A percentile compares a stretch with the other conserved stretches of the same genome.
phyloP scores from a whole-genome alignment of 2,888 invertebrate genomes.

The Sphaerophoria taeniata region DNA sequence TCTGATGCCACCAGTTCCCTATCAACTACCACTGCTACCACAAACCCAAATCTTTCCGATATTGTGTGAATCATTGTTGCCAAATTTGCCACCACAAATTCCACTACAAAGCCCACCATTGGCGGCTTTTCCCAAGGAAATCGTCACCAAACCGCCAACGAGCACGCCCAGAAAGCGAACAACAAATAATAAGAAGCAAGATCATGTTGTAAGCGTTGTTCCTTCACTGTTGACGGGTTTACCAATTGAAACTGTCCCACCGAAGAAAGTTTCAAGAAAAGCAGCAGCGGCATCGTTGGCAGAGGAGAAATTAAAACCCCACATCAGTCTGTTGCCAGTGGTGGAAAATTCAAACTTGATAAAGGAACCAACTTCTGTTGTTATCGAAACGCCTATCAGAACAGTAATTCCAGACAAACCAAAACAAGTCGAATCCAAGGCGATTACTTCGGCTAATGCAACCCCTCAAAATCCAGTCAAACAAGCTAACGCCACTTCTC shows the following conservation, averaged over 20 bases:
- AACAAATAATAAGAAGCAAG: conserved; percentile 62
- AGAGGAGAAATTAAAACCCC: conserved; percentile 11
- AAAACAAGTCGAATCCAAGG: not conserved
- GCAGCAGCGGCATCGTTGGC: not conserved
- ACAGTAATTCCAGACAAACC: not conserved
- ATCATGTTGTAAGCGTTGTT: not conserved
- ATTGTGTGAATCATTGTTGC: conserved; percentile 42
- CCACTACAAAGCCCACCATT: conserved; percentile 54
- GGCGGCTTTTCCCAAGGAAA: conserved; percentile 30
- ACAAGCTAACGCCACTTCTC: not conserved
- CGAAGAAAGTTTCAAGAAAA: conserved; percentile 39
- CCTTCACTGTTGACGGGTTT: conserved; percentile 23
- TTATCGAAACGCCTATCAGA: not conserved
- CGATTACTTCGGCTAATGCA: not conserved
- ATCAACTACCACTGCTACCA: conserved; percentile 60
- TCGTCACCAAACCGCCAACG: conserved; percentile 22
- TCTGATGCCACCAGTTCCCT: conserved; percentile 55
- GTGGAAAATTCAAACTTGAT: conserved; percentile 4
- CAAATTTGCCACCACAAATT: conserved; percentile 48
- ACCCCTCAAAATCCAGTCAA: not conserved
- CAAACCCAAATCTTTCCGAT: conserved; percentile 71
- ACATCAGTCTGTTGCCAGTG: not conserved
- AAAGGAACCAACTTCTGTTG: conserved; percentile 16
- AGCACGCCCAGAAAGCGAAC: conserved; percentile 42
- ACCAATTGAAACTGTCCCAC: conserved; percentile 11